These are phyloP conservation scores for Phaetusa simplex DNA, from an alignment of 2,113 vertebrate genomes.

Conservation along the genomic window DNA sequence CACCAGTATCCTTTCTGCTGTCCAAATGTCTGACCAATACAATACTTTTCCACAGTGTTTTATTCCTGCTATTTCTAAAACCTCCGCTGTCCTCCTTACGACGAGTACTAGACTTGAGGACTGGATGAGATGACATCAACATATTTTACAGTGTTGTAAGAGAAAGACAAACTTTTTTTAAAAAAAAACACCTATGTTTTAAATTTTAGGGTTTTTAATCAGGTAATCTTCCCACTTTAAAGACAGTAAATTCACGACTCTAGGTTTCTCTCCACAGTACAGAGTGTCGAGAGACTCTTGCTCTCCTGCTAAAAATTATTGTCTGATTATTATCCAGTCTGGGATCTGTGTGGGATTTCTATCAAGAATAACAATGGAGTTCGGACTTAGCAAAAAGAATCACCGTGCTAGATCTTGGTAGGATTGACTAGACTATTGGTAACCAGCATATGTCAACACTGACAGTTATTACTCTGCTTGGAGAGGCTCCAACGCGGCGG, in stretches of 20 bases:
- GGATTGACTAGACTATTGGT: neutral
- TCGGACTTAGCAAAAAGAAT: neutral
- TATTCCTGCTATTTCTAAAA: neutral
- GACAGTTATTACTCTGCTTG: neutral
- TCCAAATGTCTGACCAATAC: neutral
- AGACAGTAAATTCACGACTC: neutral
- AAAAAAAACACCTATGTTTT: neutral
- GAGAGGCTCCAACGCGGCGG: neutral
- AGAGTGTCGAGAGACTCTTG: neutral
- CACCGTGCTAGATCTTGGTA: neutral
- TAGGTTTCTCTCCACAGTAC: neutral
- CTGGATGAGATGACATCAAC: neutral
- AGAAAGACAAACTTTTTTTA: neutral
- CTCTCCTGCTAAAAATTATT: neutral
- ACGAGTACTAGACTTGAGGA: neutral
- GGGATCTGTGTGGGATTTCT: neutral
- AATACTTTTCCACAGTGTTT: neutral
- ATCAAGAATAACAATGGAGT: neutral
- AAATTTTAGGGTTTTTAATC: neutral
- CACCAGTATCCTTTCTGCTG: neutral
- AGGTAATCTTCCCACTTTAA: neutral
- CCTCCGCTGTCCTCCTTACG: neutral
- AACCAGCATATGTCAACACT: neutral
- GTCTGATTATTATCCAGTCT: neutral
- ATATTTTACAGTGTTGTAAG: accelerated